These are phyloP conservation scores for Myotis myotis DNA, from an alignment of 2,797 vertebrate genomes.

Conservation along the genomic window DNA sequence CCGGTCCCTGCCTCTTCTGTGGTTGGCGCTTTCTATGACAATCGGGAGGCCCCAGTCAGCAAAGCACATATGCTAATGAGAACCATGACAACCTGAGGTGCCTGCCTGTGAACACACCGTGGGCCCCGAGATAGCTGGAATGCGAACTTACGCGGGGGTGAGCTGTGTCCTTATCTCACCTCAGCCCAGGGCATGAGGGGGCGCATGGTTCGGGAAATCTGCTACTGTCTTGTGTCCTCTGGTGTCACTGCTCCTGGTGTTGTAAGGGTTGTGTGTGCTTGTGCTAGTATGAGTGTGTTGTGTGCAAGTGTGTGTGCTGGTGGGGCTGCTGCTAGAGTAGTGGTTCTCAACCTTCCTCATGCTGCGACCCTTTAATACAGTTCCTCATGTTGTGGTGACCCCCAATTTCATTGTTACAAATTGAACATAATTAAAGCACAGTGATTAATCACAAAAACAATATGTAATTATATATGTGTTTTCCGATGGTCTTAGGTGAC, in stretches of 20 bases:
- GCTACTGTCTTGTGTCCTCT: slow-evolving; percentile 35
- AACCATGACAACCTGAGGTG: not conserved
- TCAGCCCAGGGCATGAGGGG: not conserved
- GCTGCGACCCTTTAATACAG: too few relatives aligned
- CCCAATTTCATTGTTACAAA: too few relatives aligned
- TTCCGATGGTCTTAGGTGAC: too few relatives aligned
- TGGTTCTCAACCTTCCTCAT: too few relatives aligned
- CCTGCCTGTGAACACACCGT: not conserved
- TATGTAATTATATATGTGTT: too few relatives aligned
- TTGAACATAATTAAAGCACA: too few relatives aligned
- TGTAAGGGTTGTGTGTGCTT: not conserved
- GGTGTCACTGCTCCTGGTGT: not conserved
- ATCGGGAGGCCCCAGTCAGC: not conserved
- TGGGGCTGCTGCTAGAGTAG: not conserved
- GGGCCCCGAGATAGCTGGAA: not conserved
- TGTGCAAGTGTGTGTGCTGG: rapidly evolving
- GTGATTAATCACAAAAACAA: too few relatives aligned
- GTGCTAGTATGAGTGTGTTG: not conserved
- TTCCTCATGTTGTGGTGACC: too few relatives aligned
- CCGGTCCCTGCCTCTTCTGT: rapidly evolving
- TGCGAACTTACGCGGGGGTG: not conserved
- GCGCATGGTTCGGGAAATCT: slow-evolving; percentile 40
- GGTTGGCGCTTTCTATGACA: not conserved
- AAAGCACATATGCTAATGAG: not conserved
- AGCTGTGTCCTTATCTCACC: slow-evolving; percentile 53